These are phyloP conservation scores for Corella eumyota DNA, from an alignment of 23 tunicate genomes.

Conservation along the genomic window DNA sequence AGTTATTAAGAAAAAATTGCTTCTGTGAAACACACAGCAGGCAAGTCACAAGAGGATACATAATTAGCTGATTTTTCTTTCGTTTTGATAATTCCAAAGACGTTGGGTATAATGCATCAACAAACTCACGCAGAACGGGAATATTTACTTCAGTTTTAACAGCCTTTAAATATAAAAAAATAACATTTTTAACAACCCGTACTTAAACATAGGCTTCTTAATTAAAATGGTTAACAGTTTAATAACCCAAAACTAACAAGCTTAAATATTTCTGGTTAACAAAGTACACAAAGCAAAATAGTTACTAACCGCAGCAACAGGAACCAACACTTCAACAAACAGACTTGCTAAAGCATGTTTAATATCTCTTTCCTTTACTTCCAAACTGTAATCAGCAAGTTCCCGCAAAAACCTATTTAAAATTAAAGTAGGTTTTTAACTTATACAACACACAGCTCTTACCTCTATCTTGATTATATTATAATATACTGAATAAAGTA, in stretches of 20 bases:
- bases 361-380: constrained; percentile 68
- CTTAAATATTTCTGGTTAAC: too few relatives aligned
- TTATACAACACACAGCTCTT: too few relatives aligned
- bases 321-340: constrained; percentile 79
- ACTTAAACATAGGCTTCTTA: neutral
- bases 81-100: constrained; percentile 80
- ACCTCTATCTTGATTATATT: too few relatives aligned
- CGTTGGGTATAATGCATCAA: constrained; percentile 94
- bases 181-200: neutral
- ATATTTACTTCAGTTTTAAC: constrained; percentile 99
- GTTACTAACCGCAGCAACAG: constrained; percentile 80
- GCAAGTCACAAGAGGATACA: constrained; percentile 88
- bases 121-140: constrained; percentile 95
- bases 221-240: too few relatives aligned
- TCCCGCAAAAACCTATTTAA: constrained; percentile 68
- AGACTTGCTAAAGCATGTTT: constrained; percentile 77
- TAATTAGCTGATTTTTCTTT: constrained; percentile 59
- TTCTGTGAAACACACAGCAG: constrained; percentile 92
- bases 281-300: too few relatives aligned
- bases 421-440: too few relatives aligned
- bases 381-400: constrained; percentile 71
- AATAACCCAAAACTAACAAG: too few relatives aligned
- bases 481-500: too few relatives aligned
- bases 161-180: constrained; percentile 35
- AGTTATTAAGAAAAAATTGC: constrained; percentile 89